Percentiles rank a stretch among this genome's conserved stretches.
These are phyloP conservation scores for Lepidurus apus DNA, from an alignment of 1,140 invertebrate genomes.

Conservation along the genomic window DNA sequence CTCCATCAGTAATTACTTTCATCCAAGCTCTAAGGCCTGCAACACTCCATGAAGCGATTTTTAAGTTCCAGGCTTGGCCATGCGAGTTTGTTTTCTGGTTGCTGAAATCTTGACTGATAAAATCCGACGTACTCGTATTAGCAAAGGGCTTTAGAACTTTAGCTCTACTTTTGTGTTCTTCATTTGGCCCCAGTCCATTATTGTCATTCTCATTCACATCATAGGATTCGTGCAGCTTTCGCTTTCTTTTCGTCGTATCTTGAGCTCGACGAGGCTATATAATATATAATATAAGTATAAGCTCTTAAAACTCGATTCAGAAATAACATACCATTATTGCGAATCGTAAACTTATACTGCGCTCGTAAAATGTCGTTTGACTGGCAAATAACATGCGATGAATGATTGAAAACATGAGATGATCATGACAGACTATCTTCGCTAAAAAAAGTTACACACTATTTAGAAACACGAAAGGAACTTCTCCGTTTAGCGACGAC, in stretches of 20 bases:
- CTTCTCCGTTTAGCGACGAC: too few relatives aligned
- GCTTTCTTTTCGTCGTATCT: background rate
- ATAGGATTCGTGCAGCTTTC: background rate
- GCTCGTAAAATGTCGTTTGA: background rate
- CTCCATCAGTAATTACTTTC: slow-evolving; percentile 64
- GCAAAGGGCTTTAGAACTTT: slow-evolving; percentile 39
- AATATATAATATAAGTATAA: background rate
- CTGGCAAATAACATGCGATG: background rate
- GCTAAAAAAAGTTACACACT: too few relatives aligned
- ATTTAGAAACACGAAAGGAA: too few relatives aligned
- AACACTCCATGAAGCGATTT: slow-evolving; percentile 95
- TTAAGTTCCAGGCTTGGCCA: slow-evolving; percentile 71
- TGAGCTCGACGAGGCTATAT: background rate
- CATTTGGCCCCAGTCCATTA: background rate
- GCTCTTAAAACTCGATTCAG: background rate
- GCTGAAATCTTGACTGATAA: slow-evolving; percentile 55
- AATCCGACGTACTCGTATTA: slow-evolving; percentile 55
- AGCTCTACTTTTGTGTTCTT: background rate
- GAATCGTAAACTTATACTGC: background rate
- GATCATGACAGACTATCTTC: too few relatives aligned
- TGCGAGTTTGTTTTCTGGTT: slow-evolving; percentile 56
- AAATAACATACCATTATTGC: background rate
- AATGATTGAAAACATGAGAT: background rate
- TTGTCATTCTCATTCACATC: background rate
- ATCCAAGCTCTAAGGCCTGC: slow-evolving; percentile 85